Evolutionary conservation across 2,888 invertebrate genomes (phyloP).

Genomic region (Pristionchus exspectatus): DNA sequence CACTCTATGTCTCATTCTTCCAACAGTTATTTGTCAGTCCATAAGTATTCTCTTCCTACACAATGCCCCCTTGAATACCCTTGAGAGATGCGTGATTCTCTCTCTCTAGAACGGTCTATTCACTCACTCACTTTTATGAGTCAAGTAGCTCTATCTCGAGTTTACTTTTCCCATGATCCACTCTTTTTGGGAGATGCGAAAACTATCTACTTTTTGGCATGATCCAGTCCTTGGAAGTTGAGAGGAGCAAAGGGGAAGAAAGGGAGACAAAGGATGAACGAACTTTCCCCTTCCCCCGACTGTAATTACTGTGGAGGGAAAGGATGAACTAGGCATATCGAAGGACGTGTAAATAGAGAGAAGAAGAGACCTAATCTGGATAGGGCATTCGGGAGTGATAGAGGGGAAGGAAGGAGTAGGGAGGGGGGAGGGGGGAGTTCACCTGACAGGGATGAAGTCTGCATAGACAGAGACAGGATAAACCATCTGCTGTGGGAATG

Average conservation of each 20-base stretch:
- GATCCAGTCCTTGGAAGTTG: constrained; percentile 18
- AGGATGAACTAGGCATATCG: constrained; percentile 38
- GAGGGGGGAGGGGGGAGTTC: not conserved
- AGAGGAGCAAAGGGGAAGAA: constrained; percentile 10
- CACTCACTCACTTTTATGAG: not conserved
- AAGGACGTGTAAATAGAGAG: constrained; percentile 47
- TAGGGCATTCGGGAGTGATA: constrained; percentile 14
- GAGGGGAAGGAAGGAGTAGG: not conserved
- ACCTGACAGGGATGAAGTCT: constrained; percentile 47
- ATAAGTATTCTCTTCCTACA: not conserved
- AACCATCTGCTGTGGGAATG: constrained; percentile 25
- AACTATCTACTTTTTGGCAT: not conserved
- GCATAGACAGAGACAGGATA: constrained; percentile 31
- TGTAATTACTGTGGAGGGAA: constrained; percentile 7
- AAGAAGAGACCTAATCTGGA: constrained; percentile 10
- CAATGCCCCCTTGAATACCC: constrained; percentile 16
- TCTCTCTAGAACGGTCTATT: constrained; percentile 15
- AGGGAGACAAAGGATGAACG: constrained; percentile 34
- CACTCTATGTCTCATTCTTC: constrained; percentile 7
- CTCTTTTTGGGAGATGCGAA: not conserved
- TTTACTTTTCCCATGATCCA: not conserved
- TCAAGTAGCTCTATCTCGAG: constrained; percentile 30
- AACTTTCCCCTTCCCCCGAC: constrained; percentile 38
- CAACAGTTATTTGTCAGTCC: not conserved
- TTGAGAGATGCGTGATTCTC: not conserved